Evolutionary conservation across 2,888 invertebrate genomes (phyloP).

Genomic region (Erebia ligea): DNA sequence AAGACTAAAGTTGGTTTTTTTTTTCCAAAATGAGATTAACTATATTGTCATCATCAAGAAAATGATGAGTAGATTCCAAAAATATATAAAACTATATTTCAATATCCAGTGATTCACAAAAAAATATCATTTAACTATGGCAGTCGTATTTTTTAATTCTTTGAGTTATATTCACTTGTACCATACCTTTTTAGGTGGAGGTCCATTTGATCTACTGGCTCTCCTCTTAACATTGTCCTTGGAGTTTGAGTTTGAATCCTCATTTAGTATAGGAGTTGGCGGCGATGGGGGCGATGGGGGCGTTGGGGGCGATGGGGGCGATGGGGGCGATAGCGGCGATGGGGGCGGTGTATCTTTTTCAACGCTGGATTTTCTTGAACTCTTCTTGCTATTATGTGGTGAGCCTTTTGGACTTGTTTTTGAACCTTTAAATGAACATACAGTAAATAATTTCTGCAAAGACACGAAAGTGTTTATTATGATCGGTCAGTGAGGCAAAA

Average conservation of each 20-base stretch:
- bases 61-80: no score
- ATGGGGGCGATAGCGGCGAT: no score
- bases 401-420: conserved; percentile 60
- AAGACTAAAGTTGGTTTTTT: no score
- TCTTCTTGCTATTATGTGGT: conserved; percentile 57
- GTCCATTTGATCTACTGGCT: conserved; percentile 65
- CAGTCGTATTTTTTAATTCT: no score
- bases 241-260: conserved; percentile 59
- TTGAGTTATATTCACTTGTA: no score
- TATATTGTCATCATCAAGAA: no score
- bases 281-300: conserved; percentile 51
- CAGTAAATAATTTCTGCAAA: not conserved
- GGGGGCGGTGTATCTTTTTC: conserved; percentile 59
- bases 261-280: conserved; percentile 56
- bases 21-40: no score
- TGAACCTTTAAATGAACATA: conserved; percentile 46
- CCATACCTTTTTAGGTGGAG: conserved; percentile 66
- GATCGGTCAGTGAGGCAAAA: no score
- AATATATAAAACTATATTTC: no score
- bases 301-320: no score
- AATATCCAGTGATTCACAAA: no score
- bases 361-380: conserved; percentile 68
- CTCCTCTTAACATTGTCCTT: conserved; percentile 67
- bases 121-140: no score
- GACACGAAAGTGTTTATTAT: not conserved